Evolutionary conservation across 2,113 vertebrate genomes (phyloP), one percentile per base, ranked within the genome.

Genomic region (Suricata suricatta): DNA sequence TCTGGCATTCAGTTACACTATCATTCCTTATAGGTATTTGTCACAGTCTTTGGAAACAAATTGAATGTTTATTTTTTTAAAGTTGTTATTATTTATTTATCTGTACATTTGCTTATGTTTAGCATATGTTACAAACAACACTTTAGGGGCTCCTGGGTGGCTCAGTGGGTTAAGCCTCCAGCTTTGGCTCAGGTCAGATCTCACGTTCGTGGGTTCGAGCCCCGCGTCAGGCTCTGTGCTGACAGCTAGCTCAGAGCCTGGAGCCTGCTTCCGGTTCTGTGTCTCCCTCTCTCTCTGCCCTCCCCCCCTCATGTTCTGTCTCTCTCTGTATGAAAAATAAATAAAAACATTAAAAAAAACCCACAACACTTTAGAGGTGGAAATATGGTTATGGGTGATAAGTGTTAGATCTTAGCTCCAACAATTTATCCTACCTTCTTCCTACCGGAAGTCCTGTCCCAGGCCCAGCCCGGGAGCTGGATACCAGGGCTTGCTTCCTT

Each of bases 1-100:
- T 35, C 29, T 2, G 90, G 27, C 41, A 84, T 72, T 93, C 92
- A 16, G 16, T 72, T 54, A 88, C 35, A 52, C 54, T 13, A 92
- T 52, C 33, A 89, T 68, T 66, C 21, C 50, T 96, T 81, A 93
- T 93, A 74, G 31, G 68, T 86, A 79, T 33, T 68, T 97, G 14
- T 0, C 23, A 80, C 5, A 27, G 14, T 76, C 15, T 95, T 71
- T 81, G 83, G 81, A 74, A 96, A 97, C 11, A 71, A 90, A 50
- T 2, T 5, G 11, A 69, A 64, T 76, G 7, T 63, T 66, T 88
- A 38, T 64, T n/a, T 63, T 74, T 3, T 13, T 77, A 44, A 79
- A 57, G 10, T 52, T 76, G 17, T 87, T 87, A 44, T 38, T 85
- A 41, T 54, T 66, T 41, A n/a, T 69, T 57, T 72, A 31, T 64